Base-by-base conservation (phyloP, 2,888 invertebrate species). In the Reticulitermes lucifugus region DNA sequence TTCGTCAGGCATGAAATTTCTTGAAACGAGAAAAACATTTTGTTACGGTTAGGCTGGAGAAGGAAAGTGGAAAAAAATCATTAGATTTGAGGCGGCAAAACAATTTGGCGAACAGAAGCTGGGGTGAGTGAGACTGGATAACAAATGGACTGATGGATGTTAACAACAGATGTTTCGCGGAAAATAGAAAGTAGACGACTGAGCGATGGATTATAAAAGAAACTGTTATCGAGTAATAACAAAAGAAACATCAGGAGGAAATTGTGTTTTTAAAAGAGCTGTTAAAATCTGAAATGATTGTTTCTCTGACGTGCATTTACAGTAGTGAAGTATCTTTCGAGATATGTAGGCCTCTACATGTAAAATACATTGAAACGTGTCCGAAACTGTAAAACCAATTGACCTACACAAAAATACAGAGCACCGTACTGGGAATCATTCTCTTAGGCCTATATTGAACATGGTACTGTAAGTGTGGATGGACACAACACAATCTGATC, bases 141-240 rank as follows among this genome's bases (percentile, higher is more conserved):
- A 46, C 77, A 77, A 77, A 77, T 77, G 77, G 46, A 77, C 43
- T 77, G 65, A 65, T 25, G 65, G 77, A 77, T 77, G 77, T 77
- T 77, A 77, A 77, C 35, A 46, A 46, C 77, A 77, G 77, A 77
- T 77, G 77, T 46, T 65, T 65, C 65, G 65, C n/a, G 65, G 65
- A 25, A 65, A 65, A 65, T 65, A 65, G 25, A 65, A 65, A 12
- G n/a, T 7, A n/a, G 65, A 65, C 65, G 12, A 65, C n/a, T n/a
- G 7, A 65, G 25, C 4, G 65, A 65, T 65, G 65, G n/a, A 65
- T 65, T 65, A 65, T 65, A 65, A 65, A n/a, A 25, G 65, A 65
- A 25, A 65, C 65, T 65, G 65, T 9, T 65, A 65, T 65, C 65
- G 65, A 65, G 14, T n/a, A 65, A 65, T 65, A 65, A 65, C 65